Evolutionary conservation across 2,888 invertebrate species (phyloP).

Genomic region (Tenthredo mesomela): DNA sequence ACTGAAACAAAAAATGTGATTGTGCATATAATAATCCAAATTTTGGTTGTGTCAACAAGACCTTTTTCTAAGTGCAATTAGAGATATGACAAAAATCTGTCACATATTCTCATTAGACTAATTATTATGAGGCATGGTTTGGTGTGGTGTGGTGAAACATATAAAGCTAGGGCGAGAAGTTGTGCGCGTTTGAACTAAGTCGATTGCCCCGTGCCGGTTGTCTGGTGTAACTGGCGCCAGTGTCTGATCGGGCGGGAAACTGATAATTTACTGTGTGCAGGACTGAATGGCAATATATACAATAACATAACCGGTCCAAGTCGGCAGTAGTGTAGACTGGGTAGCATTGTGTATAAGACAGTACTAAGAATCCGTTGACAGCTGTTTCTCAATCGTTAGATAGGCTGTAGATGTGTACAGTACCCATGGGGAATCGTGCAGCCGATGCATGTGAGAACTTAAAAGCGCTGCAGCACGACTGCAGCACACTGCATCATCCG

Average conservation of each 20-base stretch:
- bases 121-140: slow-evolving; percentile 12
- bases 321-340: background rate
- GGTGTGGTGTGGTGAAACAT: slow-evolving; percentile 5
- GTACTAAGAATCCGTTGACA: slow-evolving; percentile 52
- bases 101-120: background rate
- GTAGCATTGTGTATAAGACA: slow-evolving; percentile 42
- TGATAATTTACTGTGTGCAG: slow-evolving; percentile 54
- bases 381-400: slow-evolving; percentile 45
- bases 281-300: slow-evolving; percentile 47
- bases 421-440: slow-evolving; percentile 2
- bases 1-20: too few species aligned
- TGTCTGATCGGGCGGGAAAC: slow-evolving; percentile 52
- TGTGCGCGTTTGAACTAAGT: slow-evolving; percentile 13
- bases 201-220: slow-evolving; percentile 44
- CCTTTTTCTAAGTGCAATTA: too few species aligned
- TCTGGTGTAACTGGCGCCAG: slow-evolving; percentile 51
- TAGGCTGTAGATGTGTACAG: background rate
- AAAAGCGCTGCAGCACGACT: slow-evolving; percentile 19
- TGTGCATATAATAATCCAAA: too few species aligned
- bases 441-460: background rate
- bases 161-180: slow-evolving; percentile 28
- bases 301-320: slow-evolving; percentile 45
- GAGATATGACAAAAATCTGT: background rate
- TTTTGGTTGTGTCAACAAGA: too few species aligned
- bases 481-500: background rate